A percentile compares a stretch with the other conserved stretches of the same genome.
These are phyloP conservation scores for Rhadinocentrus ornatus DNA, from an alignment of 2,797 vertebrate species.

Conservation along the genomic window DNA sequence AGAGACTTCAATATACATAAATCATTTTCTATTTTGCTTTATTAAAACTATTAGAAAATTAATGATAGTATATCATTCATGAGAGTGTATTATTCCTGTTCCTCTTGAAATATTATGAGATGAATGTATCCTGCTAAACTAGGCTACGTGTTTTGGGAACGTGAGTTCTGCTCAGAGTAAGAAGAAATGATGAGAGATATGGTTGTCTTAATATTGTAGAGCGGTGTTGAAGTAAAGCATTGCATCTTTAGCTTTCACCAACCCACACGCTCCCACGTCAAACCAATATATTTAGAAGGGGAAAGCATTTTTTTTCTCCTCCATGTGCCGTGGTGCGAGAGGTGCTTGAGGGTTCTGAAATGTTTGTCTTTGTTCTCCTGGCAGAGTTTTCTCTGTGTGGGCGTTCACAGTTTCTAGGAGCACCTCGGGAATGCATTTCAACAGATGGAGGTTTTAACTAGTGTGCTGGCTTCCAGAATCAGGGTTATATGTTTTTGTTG, in stretches of 20 bases:
- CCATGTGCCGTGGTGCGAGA: conserved; percentile 71
- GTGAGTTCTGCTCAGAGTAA: conserved; percentile 42
- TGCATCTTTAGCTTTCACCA: conserved; percentile 72
- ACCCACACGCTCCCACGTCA: conserved; percentile 81
- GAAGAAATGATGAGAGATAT: conserved; percentile 49
- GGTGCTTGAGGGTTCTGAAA: conserved; percentile 76
- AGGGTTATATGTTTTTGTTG: conserved; percentile 76
- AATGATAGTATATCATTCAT: conserved; percentile 37
- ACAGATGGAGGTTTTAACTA: conserved; percentile 83
- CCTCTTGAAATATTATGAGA: conserved; percentile 32
- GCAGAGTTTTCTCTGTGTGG: conserved; percentile 73
- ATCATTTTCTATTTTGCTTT: conserved; percentile 39
- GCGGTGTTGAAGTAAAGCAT: conserved; percentile 68
- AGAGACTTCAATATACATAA: conserved; percentile 19
- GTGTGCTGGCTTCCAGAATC: conserved; percentile 73
- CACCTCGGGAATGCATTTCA: conserved; percentile 81
- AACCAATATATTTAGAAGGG: conserved; percentile 78
- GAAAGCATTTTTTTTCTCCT: conserved; percentile 57
- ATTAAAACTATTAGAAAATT: conserved; percentile 47
- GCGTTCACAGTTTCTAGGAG: conserved; percentile 80
- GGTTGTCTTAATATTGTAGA: conserved; percentile 69
- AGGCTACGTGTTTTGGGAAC: conserved; percentile 55
- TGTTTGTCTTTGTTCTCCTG: conserved; percentile 84
- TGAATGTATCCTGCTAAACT: conserved; percentile 42
- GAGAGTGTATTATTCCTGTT: conserved; percentile 20